Percentiles rank a stretch among this genome's conserved stretches.
phyloP scores from a whole-genome alignment of 2,888 invertebrate genomes.

The Lottia gigantea region DNA sequence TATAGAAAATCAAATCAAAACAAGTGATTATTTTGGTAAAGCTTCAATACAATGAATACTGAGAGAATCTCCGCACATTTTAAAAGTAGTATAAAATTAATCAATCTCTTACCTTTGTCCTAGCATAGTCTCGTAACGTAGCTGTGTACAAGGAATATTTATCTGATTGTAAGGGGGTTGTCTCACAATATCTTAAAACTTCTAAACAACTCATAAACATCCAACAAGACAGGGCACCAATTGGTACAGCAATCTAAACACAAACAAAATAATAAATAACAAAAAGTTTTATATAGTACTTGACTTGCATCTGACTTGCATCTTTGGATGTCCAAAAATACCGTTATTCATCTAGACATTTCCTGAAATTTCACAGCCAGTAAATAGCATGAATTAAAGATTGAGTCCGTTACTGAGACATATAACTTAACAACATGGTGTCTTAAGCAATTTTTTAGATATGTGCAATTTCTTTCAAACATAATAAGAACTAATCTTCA shows the following conservation, averaged over 20 bases:
- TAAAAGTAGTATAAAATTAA: too few species aligned
- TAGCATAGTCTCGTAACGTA: constrained; percentile 86
- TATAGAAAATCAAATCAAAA: background rate
- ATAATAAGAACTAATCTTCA: too few species aligned
- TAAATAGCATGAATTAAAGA: too few species aligned
- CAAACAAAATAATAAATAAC: background rate
- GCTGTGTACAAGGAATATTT: constrained; percentile 87
- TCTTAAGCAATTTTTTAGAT: too few species aligned
- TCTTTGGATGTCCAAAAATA: too few species aligned
- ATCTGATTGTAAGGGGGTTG: constrained; percentile 69
- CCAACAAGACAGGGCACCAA: constrained; percentile 92
- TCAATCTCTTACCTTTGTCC: constrained; percentile 77
- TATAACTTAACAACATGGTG: too few species aligned
- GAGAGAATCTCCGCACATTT: too few species aligned
- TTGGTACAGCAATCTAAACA: constrained; percentile 75
- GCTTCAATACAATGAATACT: background rate
- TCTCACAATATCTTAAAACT: constrained; percentile 81
- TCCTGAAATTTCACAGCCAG: too few species aligned
- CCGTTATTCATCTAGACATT: too few species aligned
- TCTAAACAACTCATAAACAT: constrained; percentile 91
- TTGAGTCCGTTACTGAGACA: too few species aligned
- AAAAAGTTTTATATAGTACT: background rate
- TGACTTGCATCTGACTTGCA: background rate
- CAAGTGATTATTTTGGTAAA: background rate
- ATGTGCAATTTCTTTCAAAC: too few species aligned